Evolutionary conservation across 2,113 vertebrate genomes (phyloP).

Genomic region (Castor canadensis): DNA sequence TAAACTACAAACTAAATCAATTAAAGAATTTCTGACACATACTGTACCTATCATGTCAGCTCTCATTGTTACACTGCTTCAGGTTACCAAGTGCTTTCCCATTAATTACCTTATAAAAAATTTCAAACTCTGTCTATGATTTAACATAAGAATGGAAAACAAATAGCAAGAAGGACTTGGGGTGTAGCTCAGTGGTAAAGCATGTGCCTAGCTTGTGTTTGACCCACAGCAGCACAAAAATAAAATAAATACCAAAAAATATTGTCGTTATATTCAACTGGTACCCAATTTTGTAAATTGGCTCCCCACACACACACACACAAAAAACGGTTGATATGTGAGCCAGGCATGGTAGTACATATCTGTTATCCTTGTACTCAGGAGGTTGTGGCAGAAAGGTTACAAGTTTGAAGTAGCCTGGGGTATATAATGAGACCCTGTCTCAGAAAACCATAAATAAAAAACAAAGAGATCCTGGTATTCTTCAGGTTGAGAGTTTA

Average conservation of each 20-base stretch:
- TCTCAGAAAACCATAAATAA: neutral
- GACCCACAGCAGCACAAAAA: neutral
- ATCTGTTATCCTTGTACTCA: too few species aligned
- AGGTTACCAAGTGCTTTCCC: neutral
- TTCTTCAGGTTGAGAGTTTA: neutral
- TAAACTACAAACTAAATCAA: neutral
- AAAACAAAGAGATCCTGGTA: neutral
- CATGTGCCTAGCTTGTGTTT: neutral
- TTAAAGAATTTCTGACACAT: neutral
- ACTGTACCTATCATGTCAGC: neutral
- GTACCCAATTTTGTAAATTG: neutral
- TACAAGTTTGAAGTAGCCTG: neutral
- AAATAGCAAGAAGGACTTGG: neutral
- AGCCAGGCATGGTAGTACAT: too few species aligned
- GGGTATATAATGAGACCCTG: too few species aligned
- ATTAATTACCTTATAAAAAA: neutral
- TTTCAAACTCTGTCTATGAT: neutral
- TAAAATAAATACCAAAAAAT: neutral
- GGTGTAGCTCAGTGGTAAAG: neutral
- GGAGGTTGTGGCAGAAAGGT: too few species aligned
- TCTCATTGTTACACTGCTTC: neutral
- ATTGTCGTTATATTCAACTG: neutral
- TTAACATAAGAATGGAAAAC: neutral
- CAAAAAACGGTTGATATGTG: too few species aligned
- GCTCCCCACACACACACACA: too few species aligned